These are phyloP conservation scores for Indicator indicator DNA, from an alignment of 2,113 vertebrate genomes.

Conservation along the genomic window DNA sequence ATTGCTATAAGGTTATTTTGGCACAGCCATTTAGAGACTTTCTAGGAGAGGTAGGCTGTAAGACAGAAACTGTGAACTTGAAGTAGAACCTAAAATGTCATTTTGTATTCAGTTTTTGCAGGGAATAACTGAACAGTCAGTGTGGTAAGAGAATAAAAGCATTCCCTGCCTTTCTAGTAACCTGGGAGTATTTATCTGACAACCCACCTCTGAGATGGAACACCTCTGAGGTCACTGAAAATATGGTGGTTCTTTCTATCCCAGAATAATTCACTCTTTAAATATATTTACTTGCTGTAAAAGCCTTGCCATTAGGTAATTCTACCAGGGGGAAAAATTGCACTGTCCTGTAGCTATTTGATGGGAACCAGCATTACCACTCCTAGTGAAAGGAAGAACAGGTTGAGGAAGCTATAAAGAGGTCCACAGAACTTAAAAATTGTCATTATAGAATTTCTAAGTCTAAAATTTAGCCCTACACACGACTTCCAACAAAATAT, in stretches of 20 bases:
- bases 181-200: background rate
- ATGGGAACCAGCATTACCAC: background rate
- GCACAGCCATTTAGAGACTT: background rate
- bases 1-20: background rate
- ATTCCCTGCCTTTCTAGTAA: background rate
- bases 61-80: background rate
- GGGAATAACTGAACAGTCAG: background rate
- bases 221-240: background rate
- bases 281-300: background rate
- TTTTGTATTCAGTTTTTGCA: background rate
- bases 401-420: background rate
- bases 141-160: background rate
- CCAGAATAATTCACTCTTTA: background rate
- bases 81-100: background rate
- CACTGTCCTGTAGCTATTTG: accelerated
- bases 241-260: background rate
- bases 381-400: no score
- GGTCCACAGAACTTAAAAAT: background rate
- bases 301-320: background rate
- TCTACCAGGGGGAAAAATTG: background rate
- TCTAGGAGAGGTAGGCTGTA: background rate
- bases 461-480: background rate
- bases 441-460: background rate
- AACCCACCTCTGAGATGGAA: background rate
- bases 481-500: background rate